Evolutionary conservation across 2,113 vertebrate species (phyloP), one percentile per base, ranked within the genome.

Genomic region (Trogon melanurus): DNA sequence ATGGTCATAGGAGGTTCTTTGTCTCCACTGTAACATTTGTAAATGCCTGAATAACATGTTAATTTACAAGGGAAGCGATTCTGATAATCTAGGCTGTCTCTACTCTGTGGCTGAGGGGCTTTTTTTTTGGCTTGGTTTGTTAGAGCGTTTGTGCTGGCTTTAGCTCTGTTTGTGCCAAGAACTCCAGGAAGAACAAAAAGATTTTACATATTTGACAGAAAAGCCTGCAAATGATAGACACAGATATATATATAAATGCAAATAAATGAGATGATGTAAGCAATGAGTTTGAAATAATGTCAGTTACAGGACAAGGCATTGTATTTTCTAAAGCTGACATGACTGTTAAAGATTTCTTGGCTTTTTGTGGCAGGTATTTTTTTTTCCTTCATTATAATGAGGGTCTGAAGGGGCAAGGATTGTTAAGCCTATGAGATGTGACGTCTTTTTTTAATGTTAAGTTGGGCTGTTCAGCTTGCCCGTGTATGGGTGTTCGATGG

Each of bases 401-500:
- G 44, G 11, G 45, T n/a, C 36, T 82, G 64, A 65, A 65, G 51
- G 2, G 9, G 4, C 61, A 56, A 74, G 11, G 47, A 44, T 21
- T 61, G 69, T n/a, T 53, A 38, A 47, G 51, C 29, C 45, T 27
- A 26, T 5, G 29, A 45, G 54, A 27, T 47, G 32, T 7, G 36
- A 38, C 50, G 38, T n/a, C 23, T 12, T 57, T 18, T 45, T 64
- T 45, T 57, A 62, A 41, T 0, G 1, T 34, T 13, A 38, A 54
- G 48, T 32, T 1, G 0, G 13, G 62, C 50, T n/a, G 44, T 75
- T 56, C 56, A 10, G 26, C 69, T 69, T 67, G 54, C 15, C 41
- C 36, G 6, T 56, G 41, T 8, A 11, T 5, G 8, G 3, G 1
- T 79, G 36, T 41, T 47, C 3, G 0, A 3, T 13, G 25, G 53